Evolutionary conservation across 2,888 invertebrate species (phyloP), one percentile per base, ranked within the genome.

Genomic region (Drosophila ochracea): DNA sequence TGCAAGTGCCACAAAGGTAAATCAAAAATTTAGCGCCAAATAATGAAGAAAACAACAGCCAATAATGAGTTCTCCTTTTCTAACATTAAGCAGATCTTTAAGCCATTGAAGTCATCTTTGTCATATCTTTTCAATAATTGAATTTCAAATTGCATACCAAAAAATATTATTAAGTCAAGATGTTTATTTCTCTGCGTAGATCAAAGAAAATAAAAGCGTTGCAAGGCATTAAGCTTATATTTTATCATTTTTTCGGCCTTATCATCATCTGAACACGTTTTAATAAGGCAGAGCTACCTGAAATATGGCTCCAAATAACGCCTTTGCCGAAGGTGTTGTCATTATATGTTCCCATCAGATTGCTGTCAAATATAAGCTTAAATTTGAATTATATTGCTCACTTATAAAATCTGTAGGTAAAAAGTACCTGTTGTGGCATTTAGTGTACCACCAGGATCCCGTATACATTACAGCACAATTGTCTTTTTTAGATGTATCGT

Each of bases 281-380:
- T 41, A n/a, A n/a, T n/a, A 4, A n/a, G 39, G 16, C 0, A 16
- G 35, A 16, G 0, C 1, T 0, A 10, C 39, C 1, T 9, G 39
- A 4, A 4, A 19, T 0, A 7, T 0, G 0, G 3, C 0, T 0
- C 3, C 19, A 9, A 4, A 9, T 9, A 39, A 19, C 2, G 19
- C 9, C 9, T 39, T 19, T 39, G 39, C 3, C 0, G 0, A 0
- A 0, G 9, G 2, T 9, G 0, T 0, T 2, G 0, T 19, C 19
- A 39, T 39, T 39, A 19, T 19, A 39, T 9, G 0, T 19, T 39
- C 16, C 9, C 39, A 19, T 39, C 9, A 19, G 39, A 39, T 19
- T 9, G 39, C 39, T 39, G 39, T 9, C 9, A 39, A 39, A 19
- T 39, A 39, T 9, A 39, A 4, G 7, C 4, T 4, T 19, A 39